These are phyloP conservation scores for Prostheceraeus crozeri DNA, from an alignment of 2,888 invertebrate species.

Conservation along the genomic window DNA sequence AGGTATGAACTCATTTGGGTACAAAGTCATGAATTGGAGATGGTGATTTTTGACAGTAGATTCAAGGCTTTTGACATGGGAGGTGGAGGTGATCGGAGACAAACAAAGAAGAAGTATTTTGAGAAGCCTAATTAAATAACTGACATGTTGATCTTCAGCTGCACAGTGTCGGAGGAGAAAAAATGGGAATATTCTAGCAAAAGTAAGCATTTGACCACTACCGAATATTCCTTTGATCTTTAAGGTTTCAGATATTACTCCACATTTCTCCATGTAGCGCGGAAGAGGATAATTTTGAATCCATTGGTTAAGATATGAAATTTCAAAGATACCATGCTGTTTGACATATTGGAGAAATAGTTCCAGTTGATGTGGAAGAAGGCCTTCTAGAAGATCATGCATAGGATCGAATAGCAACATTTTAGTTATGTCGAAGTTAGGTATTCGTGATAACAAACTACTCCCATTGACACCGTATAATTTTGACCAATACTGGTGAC, in stretches of 20 bases:
- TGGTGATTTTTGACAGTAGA: background rate
- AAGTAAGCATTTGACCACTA: background rate
- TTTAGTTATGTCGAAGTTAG: background rate
- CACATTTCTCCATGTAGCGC: background rate
- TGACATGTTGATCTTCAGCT: background rate
- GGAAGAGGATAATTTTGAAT: background rate
- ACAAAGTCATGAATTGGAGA: background rate
- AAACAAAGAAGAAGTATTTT: background rate
- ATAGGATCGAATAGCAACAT: slow-evolving; percentile 3
- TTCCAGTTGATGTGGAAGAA: background rate
- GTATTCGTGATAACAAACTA: background rate
- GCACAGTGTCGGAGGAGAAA: too few relatives aligned
- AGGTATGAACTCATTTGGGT: background rate
- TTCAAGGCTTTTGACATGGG: background rate
- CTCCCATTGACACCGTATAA: background rate
- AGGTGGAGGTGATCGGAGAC: background rate
- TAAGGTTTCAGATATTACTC: background rate
- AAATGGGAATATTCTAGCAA: background rate
- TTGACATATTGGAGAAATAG: background rate
- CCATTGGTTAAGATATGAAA: background rate
- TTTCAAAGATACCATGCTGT: background rate
- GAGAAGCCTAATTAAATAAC: background rate
- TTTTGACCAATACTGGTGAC: background rate
- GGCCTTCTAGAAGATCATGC: slow-evolving; percentile 3
- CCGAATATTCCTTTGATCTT: background rate